Conservation (phyloP, 2,113 vertebrate genomes). For the Vidua chalybeata region DNA sequence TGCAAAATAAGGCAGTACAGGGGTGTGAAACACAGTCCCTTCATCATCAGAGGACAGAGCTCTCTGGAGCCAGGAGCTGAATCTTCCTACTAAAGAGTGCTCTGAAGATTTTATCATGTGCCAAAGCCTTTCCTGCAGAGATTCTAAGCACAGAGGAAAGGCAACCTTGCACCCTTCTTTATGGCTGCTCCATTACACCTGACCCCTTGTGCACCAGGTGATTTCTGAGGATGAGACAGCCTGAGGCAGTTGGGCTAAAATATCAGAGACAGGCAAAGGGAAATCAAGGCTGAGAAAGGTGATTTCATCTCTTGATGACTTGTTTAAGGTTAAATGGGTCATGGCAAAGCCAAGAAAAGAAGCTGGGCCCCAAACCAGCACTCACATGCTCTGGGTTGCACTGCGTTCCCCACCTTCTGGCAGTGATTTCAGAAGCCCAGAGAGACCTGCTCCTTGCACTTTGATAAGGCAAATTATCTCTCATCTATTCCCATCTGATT, state of each 20-base stretch:
- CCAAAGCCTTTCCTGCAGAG: background rate
- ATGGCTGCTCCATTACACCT: background rate
- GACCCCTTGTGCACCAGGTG: background rate
- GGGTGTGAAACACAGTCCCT: background rate
- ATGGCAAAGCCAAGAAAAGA: background rate
- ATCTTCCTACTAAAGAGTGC: background rate
- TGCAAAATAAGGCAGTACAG: background rate
- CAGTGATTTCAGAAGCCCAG: background rate
- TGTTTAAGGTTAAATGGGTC: background rate
- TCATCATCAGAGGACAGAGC: background rate
- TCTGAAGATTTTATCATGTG: background rate
- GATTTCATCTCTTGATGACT: background rate
- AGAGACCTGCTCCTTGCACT: conserved; percentile 21
- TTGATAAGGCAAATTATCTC: conserved; percentile 38
- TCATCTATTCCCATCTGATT: conserved; percentile 39
- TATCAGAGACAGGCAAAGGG: background rate
- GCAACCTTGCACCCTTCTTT: background rate
- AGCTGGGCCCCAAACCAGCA: background rate
- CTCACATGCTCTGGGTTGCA: background rate
- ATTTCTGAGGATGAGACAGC: background rate
- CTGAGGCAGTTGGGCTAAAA: background rate
- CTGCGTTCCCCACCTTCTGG: background rate
- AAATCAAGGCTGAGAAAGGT: background rate
- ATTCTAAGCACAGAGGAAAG: background rate
- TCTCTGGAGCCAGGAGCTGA: background rate